Evolutionary conservation across 2,113 vertebrate species (phyloP).

Genomic region (Nycticryphes semicollaris): DNA sequence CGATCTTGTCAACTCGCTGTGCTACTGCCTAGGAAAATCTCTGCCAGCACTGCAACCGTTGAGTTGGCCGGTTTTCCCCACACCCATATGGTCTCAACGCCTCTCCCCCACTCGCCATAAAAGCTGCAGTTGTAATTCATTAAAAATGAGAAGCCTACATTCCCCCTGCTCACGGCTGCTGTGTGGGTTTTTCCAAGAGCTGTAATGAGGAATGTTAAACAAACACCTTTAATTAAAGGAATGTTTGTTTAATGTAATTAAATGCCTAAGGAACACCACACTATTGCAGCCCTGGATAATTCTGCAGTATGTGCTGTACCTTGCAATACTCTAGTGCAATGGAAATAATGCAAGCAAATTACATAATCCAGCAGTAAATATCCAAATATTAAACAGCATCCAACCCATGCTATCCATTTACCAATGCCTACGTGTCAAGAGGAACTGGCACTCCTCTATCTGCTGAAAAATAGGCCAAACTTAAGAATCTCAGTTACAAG

Average conservation of each 20-base stretch:
- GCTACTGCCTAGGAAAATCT: neutral
- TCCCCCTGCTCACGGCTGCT: neutral
- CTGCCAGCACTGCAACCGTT: neutral
- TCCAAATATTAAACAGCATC: conserved; percentile 1
- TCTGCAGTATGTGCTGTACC: neutral
- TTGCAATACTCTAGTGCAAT: neutral
- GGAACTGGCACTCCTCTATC: neutral
- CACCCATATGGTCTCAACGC: conserved; percentile 18
- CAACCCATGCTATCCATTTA: neutral
- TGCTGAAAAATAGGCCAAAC: neutral
- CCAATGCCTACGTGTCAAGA: conserved; percentile 40
- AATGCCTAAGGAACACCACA: conserved; percentile 34
- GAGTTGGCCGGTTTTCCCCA: conserved; percentile 8
- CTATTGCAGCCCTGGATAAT: neutral
- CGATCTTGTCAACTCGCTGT: neutral
- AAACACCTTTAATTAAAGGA: conserved; percentile 70
- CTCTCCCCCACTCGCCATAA: conserved; percentile 22
- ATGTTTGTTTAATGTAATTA: conserved; percentile 69
- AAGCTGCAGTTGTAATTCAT: neutral
- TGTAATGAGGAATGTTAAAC: conserved; percentile 60
- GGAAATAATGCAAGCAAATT: neutral
- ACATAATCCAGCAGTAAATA: neutral
- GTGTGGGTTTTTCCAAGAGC: conserved; percentile 59
- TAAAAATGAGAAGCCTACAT: conserved; percentile 1
- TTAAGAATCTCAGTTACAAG: neutral